Evolutionary conservation across 1,140 invertebrate genomes (phyloP).

Genomic region (Medauroidea extradentata): DNA sequence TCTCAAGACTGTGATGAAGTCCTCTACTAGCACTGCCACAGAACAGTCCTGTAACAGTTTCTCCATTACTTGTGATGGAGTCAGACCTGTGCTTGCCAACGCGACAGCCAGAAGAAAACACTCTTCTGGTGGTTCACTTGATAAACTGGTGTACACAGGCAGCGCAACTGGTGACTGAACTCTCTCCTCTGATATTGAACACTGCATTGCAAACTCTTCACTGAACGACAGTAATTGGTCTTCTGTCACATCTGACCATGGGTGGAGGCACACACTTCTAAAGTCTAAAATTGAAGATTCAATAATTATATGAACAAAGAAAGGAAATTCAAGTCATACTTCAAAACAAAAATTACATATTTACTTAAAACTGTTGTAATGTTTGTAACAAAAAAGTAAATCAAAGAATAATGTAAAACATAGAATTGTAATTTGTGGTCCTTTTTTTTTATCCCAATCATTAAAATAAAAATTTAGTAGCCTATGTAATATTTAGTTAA

Average conservation of each 20-base stretch:
- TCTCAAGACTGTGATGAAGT: slow-evolving; percentile 53
- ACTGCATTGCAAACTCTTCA: not conserved
- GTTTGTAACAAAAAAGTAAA: too few species aligned
- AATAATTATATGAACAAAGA: too few species aligned
- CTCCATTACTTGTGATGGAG: not conserved
- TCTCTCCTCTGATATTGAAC: not conserved
- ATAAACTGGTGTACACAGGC: not conserved
- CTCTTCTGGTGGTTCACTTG: not conserved
- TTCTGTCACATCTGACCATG: slow-evolving; percentile 6
- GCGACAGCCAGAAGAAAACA: not conserved
- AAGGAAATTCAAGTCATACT: too few species aligned
- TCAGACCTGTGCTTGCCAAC: not conserved
- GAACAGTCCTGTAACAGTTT: slow-evolving; percentile 37
- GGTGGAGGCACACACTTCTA: not conserved
- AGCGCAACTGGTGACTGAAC: not conserved
- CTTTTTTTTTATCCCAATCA: too few species aligned
- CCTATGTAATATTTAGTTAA: too few species aligned
- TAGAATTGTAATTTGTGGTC: too few species aligned
- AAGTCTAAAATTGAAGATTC: too few species aligned
- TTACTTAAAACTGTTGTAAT: too few species aligned
- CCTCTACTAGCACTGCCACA: slow-evolving; percentile 42
- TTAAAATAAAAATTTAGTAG: too few species aligned
- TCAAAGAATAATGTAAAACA: too few species aligned
- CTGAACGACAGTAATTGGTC: not conserved
- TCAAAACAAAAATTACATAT: too few species aligned